phyloP scores from a whole-genome alignment of 1,140 invertebrate genomes.

The Apis florea region DNA sequence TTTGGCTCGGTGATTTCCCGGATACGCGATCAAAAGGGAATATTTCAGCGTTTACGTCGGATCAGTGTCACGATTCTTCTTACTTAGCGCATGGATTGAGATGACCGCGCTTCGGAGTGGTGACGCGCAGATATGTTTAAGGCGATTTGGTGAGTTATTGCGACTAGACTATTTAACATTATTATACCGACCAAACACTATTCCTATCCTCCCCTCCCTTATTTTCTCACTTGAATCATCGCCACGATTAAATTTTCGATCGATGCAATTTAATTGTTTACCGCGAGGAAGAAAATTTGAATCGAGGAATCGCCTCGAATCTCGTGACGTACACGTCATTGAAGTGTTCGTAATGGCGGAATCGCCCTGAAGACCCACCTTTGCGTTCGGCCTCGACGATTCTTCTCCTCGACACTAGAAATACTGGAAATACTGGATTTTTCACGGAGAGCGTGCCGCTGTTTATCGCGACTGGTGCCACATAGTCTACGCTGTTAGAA shows the following conservation, averaged over 20 bases:
- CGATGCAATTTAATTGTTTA: too few relatives aligned
- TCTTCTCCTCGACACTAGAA: conserved; percentile 48
- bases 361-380: conserved; percentile 39
- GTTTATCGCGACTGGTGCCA: conserved; percentile 46
- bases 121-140: conserved; percentile 59
- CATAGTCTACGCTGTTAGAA: conserved; percentile 44
- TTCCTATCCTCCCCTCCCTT: too few relatives aligned
- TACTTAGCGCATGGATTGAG: conserved; percentile 54
- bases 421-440: conserved; percentile 66
- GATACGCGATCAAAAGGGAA: neutral
- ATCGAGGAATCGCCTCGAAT: too few relatives aligned
- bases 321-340: conserved; percentile 4
- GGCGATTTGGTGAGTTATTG: conserved; percentile 57
- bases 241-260: too few relatives aligned
- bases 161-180: conserved; percentile 14
- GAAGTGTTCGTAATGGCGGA: conserved; percentile 33
- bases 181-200: too few relatives aligned
- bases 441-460: conserved; percentile 38
- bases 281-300: too few relatives aligned
- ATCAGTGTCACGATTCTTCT: conserved; percentile 48
- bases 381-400: conserved; percentile 31
- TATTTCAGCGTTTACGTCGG: conserved; percentile 18
- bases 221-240: too few relatives aligned
- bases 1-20: neutral
- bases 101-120: conserved; percentile 48